Evolutionary conservation across 1,140 invertebrate genomes (phyloP).

Genomic region (Bombus superbus): DNA sequence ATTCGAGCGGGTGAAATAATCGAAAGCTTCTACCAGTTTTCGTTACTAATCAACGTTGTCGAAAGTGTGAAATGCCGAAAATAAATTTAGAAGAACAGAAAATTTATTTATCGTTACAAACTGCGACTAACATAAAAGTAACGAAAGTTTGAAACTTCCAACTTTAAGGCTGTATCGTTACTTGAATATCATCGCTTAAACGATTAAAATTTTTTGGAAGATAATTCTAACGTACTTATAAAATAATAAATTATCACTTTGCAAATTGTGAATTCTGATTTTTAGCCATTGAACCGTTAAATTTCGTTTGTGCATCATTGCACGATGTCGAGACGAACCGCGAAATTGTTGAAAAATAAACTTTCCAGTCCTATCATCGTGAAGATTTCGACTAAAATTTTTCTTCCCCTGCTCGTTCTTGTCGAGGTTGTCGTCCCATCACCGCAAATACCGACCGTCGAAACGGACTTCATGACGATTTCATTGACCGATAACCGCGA

Average conservation of each 20-base stretch:
- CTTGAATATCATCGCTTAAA: background rate
- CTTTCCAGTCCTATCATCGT: constrained; percentile 24
- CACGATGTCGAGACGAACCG: background rate
- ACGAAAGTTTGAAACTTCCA: background rate
- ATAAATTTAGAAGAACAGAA: background rate
- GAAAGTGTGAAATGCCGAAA: background rate
- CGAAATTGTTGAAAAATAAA: background rate
- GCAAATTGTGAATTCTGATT: background rate
- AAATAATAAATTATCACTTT: background rate
- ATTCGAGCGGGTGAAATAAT: too few species aligned
- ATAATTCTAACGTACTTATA: background rate
- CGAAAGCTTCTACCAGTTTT: too few species aligned
- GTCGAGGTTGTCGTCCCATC: constrained; percentile 4
- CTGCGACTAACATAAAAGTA: background rate
- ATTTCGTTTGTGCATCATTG: background rate
- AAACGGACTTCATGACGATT: constrained; percentile 68
- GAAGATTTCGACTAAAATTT: constrained; percentile 59
- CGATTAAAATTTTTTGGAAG: background rate
- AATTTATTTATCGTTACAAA: background rate
- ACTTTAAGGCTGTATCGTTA: background rate
- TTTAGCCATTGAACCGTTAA: background rate
- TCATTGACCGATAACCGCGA: constrained; percentile 69
- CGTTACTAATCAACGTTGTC: too few species aligned
- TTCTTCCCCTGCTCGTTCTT: constrained; percentile 8
- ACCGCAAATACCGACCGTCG: constrained; percentile 59